Evolutionary conservation across 2,797 vertebrate genomes (phyloP).

Genomic region (Peromyscus melanophrys): DNA sequence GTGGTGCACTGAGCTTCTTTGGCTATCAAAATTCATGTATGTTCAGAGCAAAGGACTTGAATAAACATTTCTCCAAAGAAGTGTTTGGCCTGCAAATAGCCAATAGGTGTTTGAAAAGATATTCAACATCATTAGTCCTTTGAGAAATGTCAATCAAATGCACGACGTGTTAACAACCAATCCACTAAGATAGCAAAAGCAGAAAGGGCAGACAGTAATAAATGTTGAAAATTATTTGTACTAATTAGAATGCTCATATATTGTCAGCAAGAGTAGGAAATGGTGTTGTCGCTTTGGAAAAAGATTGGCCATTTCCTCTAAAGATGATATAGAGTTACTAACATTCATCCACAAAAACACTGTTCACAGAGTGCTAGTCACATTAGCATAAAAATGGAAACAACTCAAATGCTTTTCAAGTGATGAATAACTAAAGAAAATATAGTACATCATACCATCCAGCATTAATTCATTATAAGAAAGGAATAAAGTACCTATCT

Average conservation of each 20-base stretch:
- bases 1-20: background rate
- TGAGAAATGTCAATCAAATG: background rate
- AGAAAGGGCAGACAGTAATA: background rate
- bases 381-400: slow-evolving; percentile 16
- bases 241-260: background rate
- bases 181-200: slow-evolving; percentile 1
- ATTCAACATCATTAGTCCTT: background rate
- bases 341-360: background rate
- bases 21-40: background rate
- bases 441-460: background rate
- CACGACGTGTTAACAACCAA: background rate
- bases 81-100: background rate
- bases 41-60: background rate
- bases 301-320: slow-evolving; percentile 20
- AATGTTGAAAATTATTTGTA: background rate
- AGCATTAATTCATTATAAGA: slow-evolving; percentile 25
- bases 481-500: slow-evolving; percentile 7
- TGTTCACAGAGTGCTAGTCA: slow-evolving; percentile 21
- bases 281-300: background rate
- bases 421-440: slow-evolving; percentile 1
- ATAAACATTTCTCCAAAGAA: background rate
- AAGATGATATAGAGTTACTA: slow-evolving; percentile 18
- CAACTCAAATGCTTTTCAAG: background rate
- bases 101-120: background rate
- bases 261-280: background rate